phyloP scores from a whole-genome alignment of 2,797 vertebrate genomes.

The Gobio occitaniae region DNA sequence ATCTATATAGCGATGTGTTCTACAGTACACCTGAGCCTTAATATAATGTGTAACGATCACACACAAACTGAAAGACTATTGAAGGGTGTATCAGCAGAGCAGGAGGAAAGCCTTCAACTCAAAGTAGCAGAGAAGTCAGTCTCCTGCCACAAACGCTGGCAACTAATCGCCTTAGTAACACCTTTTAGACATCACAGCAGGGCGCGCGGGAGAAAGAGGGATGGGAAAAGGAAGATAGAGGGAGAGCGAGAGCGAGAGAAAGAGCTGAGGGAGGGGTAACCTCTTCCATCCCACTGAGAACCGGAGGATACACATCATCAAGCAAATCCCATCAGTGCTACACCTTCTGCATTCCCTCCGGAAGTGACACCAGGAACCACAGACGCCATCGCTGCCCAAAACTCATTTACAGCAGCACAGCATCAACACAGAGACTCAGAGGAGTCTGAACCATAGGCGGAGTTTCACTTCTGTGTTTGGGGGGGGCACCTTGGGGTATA shows the following conservation, averaged over 20 bases:
- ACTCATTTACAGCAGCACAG: slow-evolving; percentile 34
- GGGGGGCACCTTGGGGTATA: no score
- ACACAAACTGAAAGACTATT: slow-evolving; percentile 27
- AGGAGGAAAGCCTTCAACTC: slow-evolving; percentile 47
- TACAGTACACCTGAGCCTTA: neutral
- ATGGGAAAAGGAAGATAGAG: slow-evolving; percentile 3
- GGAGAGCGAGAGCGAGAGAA: slow-evolving; percentile 19
- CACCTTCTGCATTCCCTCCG: slow-evolving; percentile 51
- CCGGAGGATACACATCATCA: slow-evolving; percentile 55
- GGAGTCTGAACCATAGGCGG: no score
- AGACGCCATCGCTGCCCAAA: slow-evolving; percentile 26
- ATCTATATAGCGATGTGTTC: neutral
- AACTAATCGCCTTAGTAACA: slow-evolving; percentile 56
- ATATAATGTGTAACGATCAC: slow-evolving; percentile 14
- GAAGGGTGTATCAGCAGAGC: slow-evolving; percentile 35
- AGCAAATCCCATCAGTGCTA: slow-evolving; percentile 54
- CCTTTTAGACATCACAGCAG: slow-evolving; percentile 47
- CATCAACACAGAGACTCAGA: slow-evolving; percentile 33
- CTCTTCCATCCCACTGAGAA: slow-evolving; percentile 53
- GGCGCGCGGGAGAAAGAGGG: slow-evolving; percentile 10
- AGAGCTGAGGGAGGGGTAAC: slow-evolving; percentile 38
- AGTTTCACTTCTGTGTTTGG: no score
- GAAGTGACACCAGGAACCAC: slow-evolving; percentile 43
- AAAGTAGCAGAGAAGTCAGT: slow-evolving; percentile 49
- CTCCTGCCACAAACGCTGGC: slow-evolving; percentile 32